These are phyloP conservation scores for Morone chrysops DNA, from an alignment of 2,113 vertebrate species.

Conservation along the genomic window DNA sequence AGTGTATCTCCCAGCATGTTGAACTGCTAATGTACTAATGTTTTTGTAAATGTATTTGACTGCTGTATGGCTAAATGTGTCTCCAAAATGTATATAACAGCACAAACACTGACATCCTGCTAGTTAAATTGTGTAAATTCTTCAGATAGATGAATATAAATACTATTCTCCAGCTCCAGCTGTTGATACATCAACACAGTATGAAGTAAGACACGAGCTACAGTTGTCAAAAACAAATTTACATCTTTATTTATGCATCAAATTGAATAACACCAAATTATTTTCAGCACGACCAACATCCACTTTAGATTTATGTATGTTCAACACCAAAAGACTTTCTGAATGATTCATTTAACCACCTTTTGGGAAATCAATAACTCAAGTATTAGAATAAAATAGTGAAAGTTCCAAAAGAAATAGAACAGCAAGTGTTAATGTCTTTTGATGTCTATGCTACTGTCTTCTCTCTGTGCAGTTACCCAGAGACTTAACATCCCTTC, in stretches of 20 bases:
- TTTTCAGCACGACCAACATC: neutral
- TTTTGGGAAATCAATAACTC: neutral
- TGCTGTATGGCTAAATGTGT: neutral
- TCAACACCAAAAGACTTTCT: neutral
- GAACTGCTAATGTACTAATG: neutral
- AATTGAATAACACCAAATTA: conserved; percentile 7
- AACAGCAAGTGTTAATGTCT: neutral
- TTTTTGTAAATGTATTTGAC: neutral
- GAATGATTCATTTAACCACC: neutral
- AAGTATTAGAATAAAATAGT: neutral
- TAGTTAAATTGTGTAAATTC: neutral
- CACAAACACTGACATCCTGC: neutral
- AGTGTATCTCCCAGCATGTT: neutral
- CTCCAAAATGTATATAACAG: neutral
- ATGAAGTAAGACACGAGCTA: conserved; percentile 9
- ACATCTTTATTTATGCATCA: conserved; percentile 42
- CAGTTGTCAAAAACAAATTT: conserved; percentile 24
- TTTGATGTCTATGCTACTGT: neutral
- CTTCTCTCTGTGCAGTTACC: neutral
- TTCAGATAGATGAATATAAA: neutral
- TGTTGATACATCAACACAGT: neutral
- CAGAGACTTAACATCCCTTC: neutral
- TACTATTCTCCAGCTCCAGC: neutral
- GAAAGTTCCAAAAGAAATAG: neutral
- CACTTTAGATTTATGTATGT: neutral